Evolutionary conservation across 2,797 vertebrate species (phyloP).

Genomic region (Intellagama lesueurii): DNA sequence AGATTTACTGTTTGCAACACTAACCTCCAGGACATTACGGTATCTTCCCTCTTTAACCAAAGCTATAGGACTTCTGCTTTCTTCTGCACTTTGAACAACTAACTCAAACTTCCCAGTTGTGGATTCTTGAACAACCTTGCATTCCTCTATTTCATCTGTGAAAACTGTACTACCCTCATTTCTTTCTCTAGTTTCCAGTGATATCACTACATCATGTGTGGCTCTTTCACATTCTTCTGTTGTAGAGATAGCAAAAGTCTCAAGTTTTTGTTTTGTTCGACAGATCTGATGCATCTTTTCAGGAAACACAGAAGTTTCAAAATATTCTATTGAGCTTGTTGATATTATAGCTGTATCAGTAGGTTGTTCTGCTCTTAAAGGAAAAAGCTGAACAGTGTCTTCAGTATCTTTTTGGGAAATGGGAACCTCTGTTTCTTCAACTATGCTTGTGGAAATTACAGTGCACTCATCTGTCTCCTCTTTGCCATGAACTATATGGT

Average conservation of each 20-base stretch:
- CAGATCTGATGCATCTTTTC: constrained; percentile 51
- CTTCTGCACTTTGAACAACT: constrained; percentile 30
- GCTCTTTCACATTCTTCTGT: constrained; percentile 73
- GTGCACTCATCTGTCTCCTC: constrained; percentile 81
- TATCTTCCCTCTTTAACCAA: constrained; percentile 39
- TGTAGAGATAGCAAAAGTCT: constrained; percentile 74
- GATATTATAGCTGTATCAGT: constrained; percentile 73
- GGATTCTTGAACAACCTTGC: constrained; percentile 45
- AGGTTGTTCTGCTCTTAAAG: constrained; percentile 50
- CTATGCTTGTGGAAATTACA: constrained; percentile 80
- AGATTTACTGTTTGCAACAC: constrained; percentile 43
- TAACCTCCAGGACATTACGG: constrained; percentile 55
- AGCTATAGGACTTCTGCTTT: constrained; percentile 48
- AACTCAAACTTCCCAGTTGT: constrained; percentile 41
- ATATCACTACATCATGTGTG: constrained; percentile 48
- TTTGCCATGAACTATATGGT: constrained; percentile 68
- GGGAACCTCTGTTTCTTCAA: constrained; percentile 72
- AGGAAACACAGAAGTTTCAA: constrained; percentile 74
- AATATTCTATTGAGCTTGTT: constrained; percentile 78
- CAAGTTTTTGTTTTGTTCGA: constrained; percentile 61
- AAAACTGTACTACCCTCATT: constrained; percentile 60
- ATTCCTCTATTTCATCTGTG: constrained; percentile 70
- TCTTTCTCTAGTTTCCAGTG: constrained; percentile 48
- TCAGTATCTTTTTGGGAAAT: constrained; percentile 55
- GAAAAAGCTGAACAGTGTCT: neutral